These are phyloP conservation scores for Danio tinwini DNA, from an alignment of 2,797 vertebrate genomes.

Conservation along the genomic window DNA sequence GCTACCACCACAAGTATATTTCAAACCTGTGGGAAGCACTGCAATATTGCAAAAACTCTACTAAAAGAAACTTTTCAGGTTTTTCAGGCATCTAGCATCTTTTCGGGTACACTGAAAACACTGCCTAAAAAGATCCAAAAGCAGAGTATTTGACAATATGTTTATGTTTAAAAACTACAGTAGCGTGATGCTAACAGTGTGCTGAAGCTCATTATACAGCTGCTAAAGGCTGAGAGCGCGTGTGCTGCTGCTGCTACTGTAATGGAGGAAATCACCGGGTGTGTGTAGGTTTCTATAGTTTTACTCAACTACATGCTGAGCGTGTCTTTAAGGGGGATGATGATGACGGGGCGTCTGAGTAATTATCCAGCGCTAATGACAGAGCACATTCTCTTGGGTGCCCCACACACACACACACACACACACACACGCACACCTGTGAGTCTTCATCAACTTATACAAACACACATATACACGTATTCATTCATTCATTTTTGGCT, in stretches of 20 bases:
- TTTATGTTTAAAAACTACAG: too few relatives aligned
- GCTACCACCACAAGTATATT: too few relatives aligned
- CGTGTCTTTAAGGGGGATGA: conserved; percentile 42
- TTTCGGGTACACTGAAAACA: too few relatives aligned
- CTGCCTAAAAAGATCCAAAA: too few relatives aligned
- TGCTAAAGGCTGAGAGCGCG: neutral
- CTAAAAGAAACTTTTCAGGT: too few relatives aligned
- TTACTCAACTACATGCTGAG: conserved; percentile 39
- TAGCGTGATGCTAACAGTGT: neutral
- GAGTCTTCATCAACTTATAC: neutral
- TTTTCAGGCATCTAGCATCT: too few relatives aligned
- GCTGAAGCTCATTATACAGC: neutral
- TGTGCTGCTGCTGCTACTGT: conserved; percentile 2
- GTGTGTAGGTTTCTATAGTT: conserved; percentile 33
- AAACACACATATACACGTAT: too few relatives aligned
- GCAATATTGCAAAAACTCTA: too few relatives aligned
- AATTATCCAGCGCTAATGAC: conserved; percentile 54
- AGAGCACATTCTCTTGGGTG: conserved; percentile 42
- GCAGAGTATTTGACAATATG: too few relatives aligned
- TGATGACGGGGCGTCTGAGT: conserved; percentile 26
- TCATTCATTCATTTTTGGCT: too few relatives aligned
- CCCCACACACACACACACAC: conserved; percentile 22
- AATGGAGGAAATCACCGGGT: conserved; percentile 37
- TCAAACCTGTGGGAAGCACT: too few relatives aligned
- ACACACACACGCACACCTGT: conserved; percentile 24